Base-by-base conservation (phyloP, 2,797 vertebrate genomes). In the Rhinella marina region DNA sequence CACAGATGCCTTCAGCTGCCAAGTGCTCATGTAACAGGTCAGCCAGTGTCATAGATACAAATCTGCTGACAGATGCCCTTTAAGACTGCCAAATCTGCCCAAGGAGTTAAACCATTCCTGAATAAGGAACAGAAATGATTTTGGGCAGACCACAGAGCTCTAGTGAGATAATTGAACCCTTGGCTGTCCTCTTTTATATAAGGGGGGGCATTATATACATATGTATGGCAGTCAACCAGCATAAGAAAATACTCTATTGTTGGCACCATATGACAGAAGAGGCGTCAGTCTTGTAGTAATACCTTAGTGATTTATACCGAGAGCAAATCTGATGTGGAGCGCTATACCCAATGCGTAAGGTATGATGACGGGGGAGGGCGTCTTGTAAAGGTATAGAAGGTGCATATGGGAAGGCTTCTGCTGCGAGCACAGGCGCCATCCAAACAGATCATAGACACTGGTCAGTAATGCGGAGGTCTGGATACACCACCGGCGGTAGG, bases 331-430 rank as follows among this genome's bases (percentile, higher is more conserved):
- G 41, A 41, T 41, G 41, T 41, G 41, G 5, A 41, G 41, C 41
- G 41, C 41, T 41, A 41, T 3, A 41, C 41, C 41, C 41, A 41
- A 41, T 41, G 41, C 41, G 41, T 41, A 41, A 0, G 29, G 21
- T 75, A 23, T 16, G 12, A 23, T 11, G 62, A 1, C 0, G 41
- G 21, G 0, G 23, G 73, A 0, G 73, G 23, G 41, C 21, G 8
- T 59, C 32, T 50, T 87, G 79, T 87, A 87, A 75, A 87, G 68
- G 14, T 75, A 76, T 23, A 82, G 56, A 76, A 82, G 57, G 41
- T 8, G 14, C 64, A 1, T 29, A 59, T 86, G 48, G 56, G 59
- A 81, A 25, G 7, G 27, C 73, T 61, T 13, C 52, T 41, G 10
- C 32, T 50, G 27, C n/a, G 14, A 52, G 50, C 52, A 73, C 68